These are phyloP conservation scores for Cygnus atratus DNA, from an alignment of 2,113 vertebrate genomes.

Conservation along the genomic window DNA sequence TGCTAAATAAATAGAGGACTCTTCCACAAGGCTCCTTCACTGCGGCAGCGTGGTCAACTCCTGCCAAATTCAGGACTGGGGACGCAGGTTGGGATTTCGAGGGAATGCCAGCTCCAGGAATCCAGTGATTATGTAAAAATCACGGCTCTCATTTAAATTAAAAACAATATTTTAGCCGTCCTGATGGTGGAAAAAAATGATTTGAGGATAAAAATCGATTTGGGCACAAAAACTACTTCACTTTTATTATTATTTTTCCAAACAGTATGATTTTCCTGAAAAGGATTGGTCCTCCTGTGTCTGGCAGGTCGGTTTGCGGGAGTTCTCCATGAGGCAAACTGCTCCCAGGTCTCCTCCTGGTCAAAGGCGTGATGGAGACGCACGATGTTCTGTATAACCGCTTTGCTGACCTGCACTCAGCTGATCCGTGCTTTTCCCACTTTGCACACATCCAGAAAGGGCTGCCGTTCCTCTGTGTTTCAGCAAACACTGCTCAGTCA, in stretches of 20 bases:
- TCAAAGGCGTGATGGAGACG: not conserved
- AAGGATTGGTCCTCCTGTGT: not conserved
- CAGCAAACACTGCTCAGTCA: not conserved
- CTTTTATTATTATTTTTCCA: not conserved
- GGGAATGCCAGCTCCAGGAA: constrained; percentile 1
- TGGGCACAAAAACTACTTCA: not conserved
- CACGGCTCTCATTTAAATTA: not conserved
- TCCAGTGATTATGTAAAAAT: constrained; percentile 11
- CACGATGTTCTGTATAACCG: not conserved
- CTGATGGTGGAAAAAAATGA: not conserved
- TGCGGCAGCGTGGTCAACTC: not conserved
- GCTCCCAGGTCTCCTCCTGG: not conserved
- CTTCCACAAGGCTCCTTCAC: not conserved
- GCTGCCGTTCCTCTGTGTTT: not conserved
- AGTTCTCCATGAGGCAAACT: not conserved
- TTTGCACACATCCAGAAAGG: not conserved
- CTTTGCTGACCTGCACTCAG: not conserved
- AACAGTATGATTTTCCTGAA: not conserved
- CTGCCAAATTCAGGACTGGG: not conserved
- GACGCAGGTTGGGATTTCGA: not conserved
- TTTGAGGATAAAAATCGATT: not conserved
- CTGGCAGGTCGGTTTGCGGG: not conserved
- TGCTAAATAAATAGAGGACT: not conserved
- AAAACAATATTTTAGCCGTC: not conserved
- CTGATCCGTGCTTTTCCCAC: not conserved